Conservation (phyloP, 2,888 invertebrate species). For the Sinodicranocentrus sp. region DNA sequence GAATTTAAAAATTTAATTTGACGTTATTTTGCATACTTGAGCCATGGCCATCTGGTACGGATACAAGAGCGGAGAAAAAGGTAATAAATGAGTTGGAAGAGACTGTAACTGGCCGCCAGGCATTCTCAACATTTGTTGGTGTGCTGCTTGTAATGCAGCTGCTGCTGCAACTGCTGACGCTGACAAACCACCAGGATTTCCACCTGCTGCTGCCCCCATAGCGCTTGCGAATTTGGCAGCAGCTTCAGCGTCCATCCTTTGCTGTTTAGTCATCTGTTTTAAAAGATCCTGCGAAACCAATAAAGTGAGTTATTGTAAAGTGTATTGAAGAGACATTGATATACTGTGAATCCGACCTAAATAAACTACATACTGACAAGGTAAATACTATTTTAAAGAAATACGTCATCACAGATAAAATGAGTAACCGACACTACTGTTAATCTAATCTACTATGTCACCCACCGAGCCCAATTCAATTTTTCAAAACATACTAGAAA, state of each 20-base stretch:
- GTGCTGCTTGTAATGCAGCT: slow-evolving; percentile 85
- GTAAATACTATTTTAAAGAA: no score
- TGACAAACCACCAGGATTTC: slow-evolving; percentile 77
- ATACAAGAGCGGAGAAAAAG: slow-evolving; percentile 91
- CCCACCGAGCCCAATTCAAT: neutral
- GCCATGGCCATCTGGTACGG: slow-evolving; percentile 89
- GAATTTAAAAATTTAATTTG: neutral
- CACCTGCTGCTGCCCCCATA: slow-evolving; percentile 75
- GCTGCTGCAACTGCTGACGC: slow-evolving; percentile 85
- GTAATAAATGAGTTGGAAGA: slow-evolving; percentile 91
- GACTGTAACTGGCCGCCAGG: slow-evolving; percentile 80
- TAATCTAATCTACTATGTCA: slow-evolving; percentile 41
- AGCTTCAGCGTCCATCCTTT: slow-evolving; percentile 75
- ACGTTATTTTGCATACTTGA: slow-evolving; percentile 76
- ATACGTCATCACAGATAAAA: slow-evolving; percentile 1
- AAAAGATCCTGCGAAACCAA: slow-evolving; percentile 62
- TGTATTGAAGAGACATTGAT: no score
- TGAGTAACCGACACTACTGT: neutral
- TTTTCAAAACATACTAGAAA: no score
- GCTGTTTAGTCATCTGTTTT: slow-evolving; percentile 75
- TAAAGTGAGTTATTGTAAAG: slow-evolving; percentile 2
- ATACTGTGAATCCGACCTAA: no score
- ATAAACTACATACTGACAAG: no score
- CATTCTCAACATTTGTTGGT: slow-evolving; percentile 89
- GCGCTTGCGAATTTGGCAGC: slow-evolving; percentile 76